Evolutionary conservation across 2,797 vertebrate genomes (phyloP).

Genomic region (Echiichthys vipera): DNA sequence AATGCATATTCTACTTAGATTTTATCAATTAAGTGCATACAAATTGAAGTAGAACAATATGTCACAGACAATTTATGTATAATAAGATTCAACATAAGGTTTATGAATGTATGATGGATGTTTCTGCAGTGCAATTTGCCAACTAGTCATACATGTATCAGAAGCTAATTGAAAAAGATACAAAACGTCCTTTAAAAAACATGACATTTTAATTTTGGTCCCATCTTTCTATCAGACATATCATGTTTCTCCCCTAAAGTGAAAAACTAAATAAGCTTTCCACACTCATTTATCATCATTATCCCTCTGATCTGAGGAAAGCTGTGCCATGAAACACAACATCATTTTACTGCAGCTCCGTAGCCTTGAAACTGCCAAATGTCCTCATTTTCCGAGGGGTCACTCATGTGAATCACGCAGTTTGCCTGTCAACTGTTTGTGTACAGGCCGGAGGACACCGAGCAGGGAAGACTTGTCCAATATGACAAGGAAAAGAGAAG

Average conservation of each 20-base stretch:
- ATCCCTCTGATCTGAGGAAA: conserved; percentile 40
- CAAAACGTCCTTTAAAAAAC: conserved; percentile 5
- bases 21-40: background rate
- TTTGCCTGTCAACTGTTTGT: conserved; percentile 52
- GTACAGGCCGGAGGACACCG: conserved; percentile 43
- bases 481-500: conserved; percentile 45
- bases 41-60: conserved; percentile 3
- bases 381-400: conserved; percentile 42
- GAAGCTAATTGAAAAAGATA: conserved; percentile 10
- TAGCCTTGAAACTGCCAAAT: conserved; percentile 53
- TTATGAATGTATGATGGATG: conserved; percentile 11
- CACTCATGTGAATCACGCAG: conserved; percentile 56
- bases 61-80: background rate
- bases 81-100: background rate
- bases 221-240: conserved; percentile 14
- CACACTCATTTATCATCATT: conserved; percentile 44
- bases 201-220: conserved; percentile 45
- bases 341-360: conserved; percentile 42
- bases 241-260: background rate
- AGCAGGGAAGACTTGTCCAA: conserved; percentile 43
- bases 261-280: conserved; percentile 30
- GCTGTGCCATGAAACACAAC: conserved; percentile 36
- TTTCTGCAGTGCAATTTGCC: conserved; percentile 19
- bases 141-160: conserved; percentile 1
- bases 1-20: background rate